Conservation (phyloP, 2,797 vertebrate species). For the Eulemur mongoz region DNA sequence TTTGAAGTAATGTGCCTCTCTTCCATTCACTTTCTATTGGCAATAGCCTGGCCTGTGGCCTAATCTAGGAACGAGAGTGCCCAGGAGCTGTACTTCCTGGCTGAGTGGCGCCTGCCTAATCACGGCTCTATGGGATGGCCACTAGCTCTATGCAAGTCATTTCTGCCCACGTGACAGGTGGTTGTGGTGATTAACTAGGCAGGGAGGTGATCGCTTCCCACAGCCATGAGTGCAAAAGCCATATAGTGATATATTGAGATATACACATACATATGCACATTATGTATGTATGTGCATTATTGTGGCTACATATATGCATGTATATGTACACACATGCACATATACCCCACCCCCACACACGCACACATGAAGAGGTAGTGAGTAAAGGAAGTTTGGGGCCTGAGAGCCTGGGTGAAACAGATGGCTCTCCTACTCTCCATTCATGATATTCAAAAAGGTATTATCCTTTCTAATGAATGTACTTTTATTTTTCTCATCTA, state of each 20-base stretch:
- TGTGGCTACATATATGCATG: no score
- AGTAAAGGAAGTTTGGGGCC: background rate
- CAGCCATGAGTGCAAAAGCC: background rate
- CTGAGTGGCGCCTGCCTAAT: background rate
- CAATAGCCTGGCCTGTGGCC: background rate
- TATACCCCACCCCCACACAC: no score
- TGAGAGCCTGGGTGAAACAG: background rate
- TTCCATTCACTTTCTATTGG: background rate
- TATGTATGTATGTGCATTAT: no score
- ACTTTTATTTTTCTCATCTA: background rate
- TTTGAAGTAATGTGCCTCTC: background rate
- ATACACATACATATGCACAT: background rate
- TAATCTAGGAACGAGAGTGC: background rate
- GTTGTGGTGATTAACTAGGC: background rate
- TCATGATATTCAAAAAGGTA: background rate
- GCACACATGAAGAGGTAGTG: background rate
- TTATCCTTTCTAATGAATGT: background rate
- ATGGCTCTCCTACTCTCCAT: background rate
- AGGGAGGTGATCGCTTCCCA: background rate
- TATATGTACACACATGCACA: background rate
- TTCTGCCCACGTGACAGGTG: background rate
- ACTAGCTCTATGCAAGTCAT: background rate
- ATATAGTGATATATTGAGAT: background rate
- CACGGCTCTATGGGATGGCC: fast-evolving
- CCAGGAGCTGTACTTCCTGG: background rate